Evolutionary conservation across 2,888 invertebrate species (phyloP), one percentile per base, ranked within the genome.

Genomic region (Drosophila longiperda): DNA sequence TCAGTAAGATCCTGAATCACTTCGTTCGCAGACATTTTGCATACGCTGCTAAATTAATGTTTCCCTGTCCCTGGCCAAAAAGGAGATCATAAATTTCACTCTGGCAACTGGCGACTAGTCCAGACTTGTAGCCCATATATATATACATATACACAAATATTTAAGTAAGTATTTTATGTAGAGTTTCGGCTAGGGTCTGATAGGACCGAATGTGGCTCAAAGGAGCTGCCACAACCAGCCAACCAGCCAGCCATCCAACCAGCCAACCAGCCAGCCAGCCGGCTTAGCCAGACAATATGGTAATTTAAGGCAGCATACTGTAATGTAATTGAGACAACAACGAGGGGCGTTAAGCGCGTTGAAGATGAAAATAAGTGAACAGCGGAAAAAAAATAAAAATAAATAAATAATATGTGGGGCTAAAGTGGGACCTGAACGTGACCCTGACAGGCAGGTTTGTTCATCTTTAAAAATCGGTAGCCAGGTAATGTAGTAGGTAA

Each of bases 231-330:
- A 29, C 1, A 34, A 17, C n/a, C 3, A 54, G 29, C 29, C 29
- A 29, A 6, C 29, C 45, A 48, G 57, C 55, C 66, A 69, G 50
- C 36, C 58, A 70, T 65, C 38, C 52, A 60, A 71, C 55, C 63
- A 86, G 69, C 69, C 89, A 70, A 89, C 3, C 45, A 48, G 54
- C 55, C 66, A 69, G 53, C 36, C 59, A 68, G 67, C 42, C 52
- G 62, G 73, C 55, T 76, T 65, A 86, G 71, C 69, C 89, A 70
- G 90, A 86, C 90, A 86, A 80, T 80, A 78, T 89, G 89, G 87
- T 84, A 86, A 90, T 90, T 89, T 73, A 48, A 60, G 63, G 66
- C 64, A 80, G 87, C 69, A 71, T 77, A 89, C 83, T 90, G 68
- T 74, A 83, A 73, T 76, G 84, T 89, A 89, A 85, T 85, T 85